Conservation (phyloP, 1,140 invertebrate species). For the Hypothenemus hampei region DNA sequence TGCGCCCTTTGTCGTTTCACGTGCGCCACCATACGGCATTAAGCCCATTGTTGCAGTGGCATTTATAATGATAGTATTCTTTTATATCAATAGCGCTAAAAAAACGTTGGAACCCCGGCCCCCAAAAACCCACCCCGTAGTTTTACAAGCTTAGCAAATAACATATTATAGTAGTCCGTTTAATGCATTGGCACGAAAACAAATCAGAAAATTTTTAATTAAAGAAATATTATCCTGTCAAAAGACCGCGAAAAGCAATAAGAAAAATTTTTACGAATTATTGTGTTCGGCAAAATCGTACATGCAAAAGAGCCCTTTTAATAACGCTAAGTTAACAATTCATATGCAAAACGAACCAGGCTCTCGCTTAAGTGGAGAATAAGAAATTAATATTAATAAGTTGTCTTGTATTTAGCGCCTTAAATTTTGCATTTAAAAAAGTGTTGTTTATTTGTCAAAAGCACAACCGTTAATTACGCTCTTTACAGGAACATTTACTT, state of each 20-base stretch:
- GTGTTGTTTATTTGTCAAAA: too few species aligned
- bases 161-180: too few species aligned
- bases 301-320: neutral
- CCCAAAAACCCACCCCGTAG: constrained; percentile 25
- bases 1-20: constrained; percentile 40
- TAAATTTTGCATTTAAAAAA: constrained; percentile 1
- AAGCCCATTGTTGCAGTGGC: constrained; percentile 30
- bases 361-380: constrained; percentile 1
- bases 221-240: constrained; percentile 1
- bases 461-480: too few species aligned
- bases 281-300: neutral
- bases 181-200: too few species aligned
- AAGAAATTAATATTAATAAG: constrained; percentile 8
- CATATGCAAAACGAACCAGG: constrained; percentile 7
- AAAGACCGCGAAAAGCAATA: neutral
- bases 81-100: constrained; percentile 30
- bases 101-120: constrained; percentile 33
- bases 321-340: neutral
- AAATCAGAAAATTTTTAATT: neutral
- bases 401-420: constrained; percentile 5
- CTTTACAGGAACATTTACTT: too few species aligned
- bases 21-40: constrained; percentile 37
- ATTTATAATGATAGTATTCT: constrained; percentile 41
- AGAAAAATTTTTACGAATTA: too few species aligned
- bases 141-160: constrained; percentile 19